A percentile compares a stretch with the other conserved stretches of the same genome.
Evolutionary conservation across 2,113 vertebrate species (phyloP).

Genomic region (Tamias sibiricus): DNA sequence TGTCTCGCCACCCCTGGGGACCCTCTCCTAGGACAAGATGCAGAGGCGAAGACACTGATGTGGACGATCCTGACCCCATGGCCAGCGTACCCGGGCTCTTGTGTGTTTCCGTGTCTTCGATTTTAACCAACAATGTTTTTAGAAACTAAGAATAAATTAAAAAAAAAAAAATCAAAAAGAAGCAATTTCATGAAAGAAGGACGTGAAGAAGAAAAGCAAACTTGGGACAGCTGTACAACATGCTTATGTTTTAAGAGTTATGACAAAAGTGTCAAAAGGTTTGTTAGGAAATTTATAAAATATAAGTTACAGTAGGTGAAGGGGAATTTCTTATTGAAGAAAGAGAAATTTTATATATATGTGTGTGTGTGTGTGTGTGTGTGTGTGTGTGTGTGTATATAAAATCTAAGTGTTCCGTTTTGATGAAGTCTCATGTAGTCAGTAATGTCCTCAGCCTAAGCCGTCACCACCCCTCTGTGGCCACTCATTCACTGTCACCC

Average conservation of each 20-base stretch:
- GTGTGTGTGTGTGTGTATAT: too few relatives aligned
- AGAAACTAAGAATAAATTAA: background rate
- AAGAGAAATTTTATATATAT: background rate
- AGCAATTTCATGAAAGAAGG: background rate
- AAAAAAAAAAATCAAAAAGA: background rate
- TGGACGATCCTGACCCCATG: accelerated
- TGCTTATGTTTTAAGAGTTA: background rate
- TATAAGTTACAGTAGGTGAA: background rate
- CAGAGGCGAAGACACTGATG: background rate
- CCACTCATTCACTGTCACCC: background rate
- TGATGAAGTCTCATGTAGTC: background rate
- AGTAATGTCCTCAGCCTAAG: too few relatives aligned
- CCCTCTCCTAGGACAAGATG: background rate
- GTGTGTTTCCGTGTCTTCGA: background rate
- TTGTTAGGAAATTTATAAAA: background rate
- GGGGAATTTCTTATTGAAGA: background rate
- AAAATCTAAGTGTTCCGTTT: background rate
- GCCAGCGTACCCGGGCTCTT: background rate
- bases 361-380: too few relatives aligned
- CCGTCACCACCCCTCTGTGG: too few relatives aligned
- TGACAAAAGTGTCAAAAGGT: background rate
- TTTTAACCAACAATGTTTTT: background rate
- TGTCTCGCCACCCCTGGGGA: background rate
- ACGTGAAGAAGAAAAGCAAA: background rate
- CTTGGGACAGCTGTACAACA: background rate